Evolutionary conservation across 2,797 vertebrate genomes (phyloP).

Genomic region (Anomalospiza imberbis): DNA sequence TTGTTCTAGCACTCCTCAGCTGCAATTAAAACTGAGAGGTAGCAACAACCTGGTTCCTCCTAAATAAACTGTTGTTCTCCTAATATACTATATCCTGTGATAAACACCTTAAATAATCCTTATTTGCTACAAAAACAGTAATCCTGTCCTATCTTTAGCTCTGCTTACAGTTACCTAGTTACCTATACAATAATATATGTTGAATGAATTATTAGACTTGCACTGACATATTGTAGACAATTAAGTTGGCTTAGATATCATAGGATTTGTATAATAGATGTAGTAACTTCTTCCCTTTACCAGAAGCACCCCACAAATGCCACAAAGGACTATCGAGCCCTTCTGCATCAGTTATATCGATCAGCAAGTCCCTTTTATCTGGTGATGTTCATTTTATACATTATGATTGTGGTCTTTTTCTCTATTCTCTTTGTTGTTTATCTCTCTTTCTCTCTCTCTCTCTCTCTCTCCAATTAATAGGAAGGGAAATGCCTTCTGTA

Average conservation of each 20-base stretch:
- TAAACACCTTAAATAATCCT: neutral
- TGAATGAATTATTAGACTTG: neutral
- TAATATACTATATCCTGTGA: neutral
- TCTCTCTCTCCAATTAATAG: neutral
- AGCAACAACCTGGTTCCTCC: neutral
- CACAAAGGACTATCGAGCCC: neutral
- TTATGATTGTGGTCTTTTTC: neutral
- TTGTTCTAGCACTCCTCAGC: neutral
- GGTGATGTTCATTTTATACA: neutral
- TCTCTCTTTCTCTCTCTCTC: neutral
- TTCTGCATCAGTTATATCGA: neutral
- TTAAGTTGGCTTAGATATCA: neutral
- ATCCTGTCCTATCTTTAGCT: neutral
- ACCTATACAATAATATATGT: neutral
- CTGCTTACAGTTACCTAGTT: neutral
- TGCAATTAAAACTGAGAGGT: neutral
- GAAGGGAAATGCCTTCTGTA: neutral
- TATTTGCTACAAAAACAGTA: neutral
- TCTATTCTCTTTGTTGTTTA: neutral
- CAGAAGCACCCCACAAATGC: neutral
- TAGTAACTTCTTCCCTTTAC: neutral
- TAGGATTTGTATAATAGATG: fast-evolving
- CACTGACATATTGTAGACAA: neutral
- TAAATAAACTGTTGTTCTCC: neutral
- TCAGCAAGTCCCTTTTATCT: neutral